Evolutionary conservation across 2,113 vertebrate species (phyloP), one percentile per base, ranked within the genome.

Genomic region (Marmota flaviventris): DNA sequence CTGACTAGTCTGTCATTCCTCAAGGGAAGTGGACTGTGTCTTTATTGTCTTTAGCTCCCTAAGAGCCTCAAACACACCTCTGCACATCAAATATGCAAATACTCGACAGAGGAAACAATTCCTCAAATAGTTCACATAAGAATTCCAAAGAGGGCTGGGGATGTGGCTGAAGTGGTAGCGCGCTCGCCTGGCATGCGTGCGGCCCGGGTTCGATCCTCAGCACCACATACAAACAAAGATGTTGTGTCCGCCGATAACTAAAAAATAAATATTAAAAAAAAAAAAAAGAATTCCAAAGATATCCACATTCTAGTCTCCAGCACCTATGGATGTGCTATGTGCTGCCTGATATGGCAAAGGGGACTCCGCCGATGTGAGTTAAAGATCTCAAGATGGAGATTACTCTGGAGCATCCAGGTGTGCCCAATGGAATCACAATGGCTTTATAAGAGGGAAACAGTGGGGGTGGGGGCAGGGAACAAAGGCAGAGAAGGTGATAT

Each of bases 1-100:
- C 39, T 58, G 86, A 65, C 25, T 67, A 67, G 37, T 83, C 48
- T 92, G 84, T 58, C 75, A 79, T 77, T 94, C 39, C 79, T 92
- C 67, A 7, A 75, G 85, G n/a, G 18, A 27, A 53, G 53, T 37
- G 20, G 48, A 67, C 69, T 48, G 27, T 76, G 56, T 65, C 83
- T 12, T 42, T 27, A 53, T 79, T 58, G 27, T 88, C 78, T 76
- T 34, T 72, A 37, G 78, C 37, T 51, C 42, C 39, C 73, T 37
- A 82, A 42, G 29, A 56, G 8, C 34, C 32, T 53, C 13, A 61
- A 20, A 29, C 32, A 78, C 51, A 78, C 45, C 69, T 77, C 37
- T 32, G 32, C 65, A 92, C 25, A 61, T 8, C 70, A 79, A 78
- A 92, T 53, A 69, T 78, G 85, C 53, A 85, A 85, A 58, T 61